Percentiles rank a stretch among this genome's conserved stretches.
phyloP scores from a whole-genome alignment of 2,797 vertebrate genomes.

The Ctenosaura bakeri region DNA sequence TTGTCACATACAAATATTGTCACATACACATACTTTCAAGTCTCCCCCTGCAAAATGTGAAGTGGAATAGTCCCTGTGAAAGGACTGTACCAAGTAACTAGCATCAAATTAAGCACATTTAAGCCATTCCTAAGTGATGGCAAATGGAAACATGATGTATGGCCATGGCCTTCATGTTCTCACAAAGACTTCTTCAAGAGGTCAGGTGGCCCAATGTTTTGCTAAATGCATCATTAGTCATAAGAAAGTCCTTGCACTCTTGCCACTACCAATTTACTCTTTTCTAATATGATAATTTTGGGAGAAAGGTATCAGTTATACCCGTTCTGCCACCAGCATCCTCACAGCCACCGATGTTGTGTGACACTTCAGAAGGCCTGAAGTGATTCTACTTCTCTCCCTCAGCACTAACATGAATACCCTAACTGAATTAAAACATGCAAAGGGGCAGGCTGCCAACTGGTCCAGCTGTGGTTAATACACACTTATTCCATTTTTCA shows the following conservation, averaged over 20 bases:
- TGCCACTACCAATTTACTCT: constrained; percentile 32
- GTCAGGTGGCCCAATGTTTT: constrained; percentile 24
- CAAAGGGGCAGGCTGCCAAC: not conserved
- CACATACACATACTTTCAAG: not conserved
- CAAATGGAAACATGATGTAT: not conserved
- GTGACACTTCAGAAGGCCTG: not conserved
- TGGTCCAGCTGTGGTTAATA: constrained; percentile 10
- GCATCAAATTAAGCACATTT: not conserved
- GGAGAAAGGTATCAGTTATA: constrained; percentile 3
- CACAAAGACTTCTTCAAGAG: constrained; percentile 18
- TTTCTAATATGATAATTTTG: constrained; percentile 26
- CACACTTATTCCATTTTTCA: constrained; percentile 6
- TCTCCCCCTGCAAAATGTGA: not conserved
- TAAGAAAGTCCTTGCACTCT: constrained; percentile 32
- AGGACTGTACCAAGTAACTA: constrained; percentile 11
- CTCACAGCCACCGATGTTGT: not conserved
- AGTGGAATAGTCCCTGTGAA: not conserved
- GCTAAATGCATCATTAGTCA: constrained; percentile 30
- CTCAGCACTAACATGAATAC: not conserved
- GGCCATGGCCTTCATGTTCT: constrained; percentile 10
- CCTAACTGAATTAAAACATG: not conserved
- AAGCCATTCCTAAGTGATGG: not conserved
- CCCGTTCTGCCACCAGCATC: constrained; percentile 2
- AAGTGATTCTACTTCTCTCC: constrained; percentile 6
- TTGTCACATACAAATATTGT: too few relatives aligned